Percentiles rank a stretch among this genome's conserved stretches.
phyloP scores from a whole-genome alignment of 2,113 vertebrate species.

The Strix uralensis region DNA sequence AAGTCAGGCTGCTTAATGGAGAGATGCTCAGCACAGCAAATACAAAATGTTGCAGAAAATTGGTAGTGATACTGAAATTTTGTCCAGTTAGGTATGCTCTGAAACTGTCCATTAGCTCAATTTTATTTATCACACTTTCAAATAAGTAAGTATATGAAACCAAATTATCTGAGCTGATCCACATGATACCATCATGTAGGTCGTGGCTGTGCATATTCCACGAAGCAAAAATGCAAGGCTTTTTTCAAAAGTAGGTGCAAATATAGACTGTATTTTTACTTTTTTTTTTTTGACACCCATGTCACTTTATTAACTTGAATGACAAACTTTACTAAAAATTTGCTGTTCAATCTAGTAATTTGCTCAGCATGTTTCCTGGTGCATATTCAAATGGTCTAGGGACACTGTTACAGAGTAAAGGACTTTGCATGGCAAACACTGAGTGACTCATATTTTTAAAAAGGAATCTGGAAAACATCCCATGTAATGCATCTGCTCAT shows the following conservation, averaged over 20 bases:
- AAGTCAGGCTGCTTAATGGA: background rate
- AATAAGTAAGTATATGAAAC: background rate
- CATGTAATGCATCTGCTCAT: constrained; percentile 58
- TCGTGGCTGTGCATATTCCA: background rate
- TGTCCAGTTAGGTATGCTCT: background rate
- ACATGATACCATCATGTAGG: too few relatives aligned
- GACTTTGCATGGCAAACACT: background rate
- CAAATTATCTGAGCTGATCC: background rate
- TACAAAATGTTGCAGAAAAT: background rate
- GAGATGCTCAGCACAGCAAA: background rate
- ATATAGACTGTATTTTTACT: rapidly evolving
- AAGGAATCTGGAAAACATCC: constrained; percentile 53
- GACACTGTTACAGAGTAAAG: background rate
- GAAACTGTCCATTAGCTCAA: background rate
- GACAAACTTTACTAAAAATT: background rate
- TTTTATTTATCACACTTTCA: background rate
- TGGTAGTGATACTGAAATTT: background rate
- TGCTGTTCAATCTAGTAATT: background rate
- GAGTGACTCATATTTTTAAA: constrained; percentile 34
- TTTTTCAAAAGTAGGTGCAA: background rate
- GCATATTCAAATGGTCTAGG: background rate
- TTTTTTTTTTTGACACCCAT: background rate
- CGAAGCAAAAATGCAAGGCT: background rate
- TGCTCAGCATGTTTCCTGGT: background rate
- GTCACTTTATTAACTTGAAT: background rate